A percentile compares a stretch with the other conserved stretches of the same genome.
phyloP scores from a whole-genome alignment of 1,140 invertebrate species.

The Platyscapa corneri region DNA sequence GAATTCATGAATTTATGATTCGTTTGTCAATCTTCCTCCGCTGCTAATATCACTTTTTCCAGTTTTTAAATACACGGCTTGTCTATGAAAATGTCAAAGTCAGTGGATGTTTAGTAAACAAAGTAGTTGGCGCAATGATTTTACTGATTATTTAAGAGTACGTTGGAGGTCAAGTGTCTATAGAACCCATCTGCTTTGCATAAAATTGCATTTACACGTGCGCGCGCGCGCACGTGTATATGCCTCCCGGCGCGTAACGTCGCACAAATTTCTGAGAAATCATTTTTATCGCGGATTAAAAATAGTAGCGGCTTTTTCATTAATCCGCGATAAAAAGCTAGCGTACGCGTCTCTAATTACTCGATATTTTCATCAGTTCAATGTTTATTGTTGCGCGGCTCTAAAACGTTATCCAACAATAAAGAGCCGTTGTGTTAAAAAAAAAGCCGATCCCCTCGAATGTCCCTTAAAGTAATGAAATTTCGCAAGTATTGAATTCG shows the following conservation, averaged over 20 bases:
- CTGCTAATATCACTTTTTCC: too few species aligned
- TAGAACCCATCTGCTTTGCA: background rate
- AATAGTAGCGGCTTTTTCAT: too few species aligned
- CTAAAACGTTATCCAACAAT: background rate
- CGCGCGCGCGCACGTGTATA: too few species aligned
- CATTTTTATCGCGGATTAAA: background rate
- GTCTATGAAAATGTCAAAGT: background rate
- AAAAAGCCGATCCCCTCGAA: background rate
- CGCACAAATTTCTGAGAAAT: background rate
- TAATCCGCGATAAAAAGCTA: too few species aligned
- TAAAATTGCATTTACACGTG: background rate
- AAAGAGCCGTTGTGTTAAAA: too few species aligned
- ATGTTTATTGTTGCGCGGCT: too few species aligned
- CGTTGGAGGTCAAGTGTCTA: background rate
- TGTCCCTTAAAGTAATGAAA: slow-evolving; percentile 2
- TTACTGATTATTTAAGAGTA: background rate
- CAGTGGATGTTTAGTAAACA: background rate
- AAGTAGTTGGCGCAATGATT: background rate
- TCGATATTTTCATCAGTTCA: too few species aligned
- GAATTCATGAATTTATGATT: too few species aligned
- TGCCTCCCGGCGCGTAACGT: background rate
- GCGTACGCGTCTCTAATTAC: too few species aligned
- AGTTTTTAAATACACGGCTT: too few species aligned
- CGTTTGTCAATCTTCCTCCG: too few species aligned
- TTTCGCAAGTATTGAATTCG: background rate